A percentile compares a stretch with the other conserved stretches of the same genome.
These are phyloP conservation scores for Hippocampus mohnikei DNA, from an alignment of 2,113 vertebrate genomes.

Conservation along the genomic window DNA sequence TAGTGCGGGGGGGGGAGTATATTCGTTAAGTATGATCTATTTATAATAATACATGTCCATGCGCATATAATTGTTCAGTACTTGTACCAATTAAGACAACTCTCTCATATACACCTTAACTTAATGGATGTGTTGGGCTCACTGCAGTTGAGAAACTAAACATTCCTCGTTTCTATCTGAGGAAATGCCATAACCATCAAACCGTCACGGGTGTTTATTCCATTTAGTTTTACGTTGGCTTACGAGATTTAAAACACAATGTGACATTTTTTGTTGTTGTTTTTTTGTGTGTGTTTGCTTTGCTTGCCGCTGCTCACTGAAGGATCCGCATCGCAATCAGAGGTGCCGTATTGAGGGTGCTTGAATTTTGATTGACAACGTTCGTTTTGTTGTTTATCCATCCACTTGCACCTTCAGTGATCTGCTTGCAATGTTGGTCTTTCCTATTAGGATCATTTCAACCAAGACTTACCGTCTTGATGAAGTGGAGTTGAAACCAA, in stretches of 20 bases:
- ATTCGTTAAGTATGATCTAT: too few relatives aligned
- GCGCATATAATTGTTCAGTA: not conserved
- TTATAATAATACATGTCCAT: too few relatives aligned
- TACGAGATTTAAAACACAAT: not conserved
- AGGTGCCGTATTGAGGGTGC: slow-evolving; percentile 3
- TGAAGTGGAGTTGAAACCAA: not conserved
- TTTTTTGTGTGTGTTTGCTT: not conserved
- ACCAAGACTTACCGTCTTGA: not conserved
- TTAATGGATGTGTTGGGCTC: not conserved
- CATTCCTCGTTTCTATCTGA: not conserved
- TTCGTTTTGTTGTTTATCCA: not conserved
- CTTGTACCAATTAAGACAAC: not conserved
- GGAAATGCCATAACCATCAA: not conserved
- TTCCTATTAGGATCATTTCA: not conserved
- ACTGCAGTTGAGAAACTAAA: not conserved
- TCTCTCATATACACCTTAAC: not conserved
- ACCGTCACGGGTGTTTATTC: not conserved
- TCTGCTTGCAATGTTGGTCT: not conserved
- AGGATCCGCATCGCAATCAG: not conserved
- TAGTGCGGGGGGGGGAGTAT: too few relatives aligned
- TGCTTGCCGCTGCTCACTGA: slow-evolving; percentile 8
- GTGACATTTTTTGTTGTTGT: not conserved
- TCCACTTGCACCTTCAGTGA: not conserved
- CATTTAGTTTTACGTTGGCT: not conserved
- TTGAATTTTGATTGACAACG: not conserved